phyloP scores from a whole-genome alignment of 2,888 invertebrate species.

The Brachylomia viminalis region DNA sequence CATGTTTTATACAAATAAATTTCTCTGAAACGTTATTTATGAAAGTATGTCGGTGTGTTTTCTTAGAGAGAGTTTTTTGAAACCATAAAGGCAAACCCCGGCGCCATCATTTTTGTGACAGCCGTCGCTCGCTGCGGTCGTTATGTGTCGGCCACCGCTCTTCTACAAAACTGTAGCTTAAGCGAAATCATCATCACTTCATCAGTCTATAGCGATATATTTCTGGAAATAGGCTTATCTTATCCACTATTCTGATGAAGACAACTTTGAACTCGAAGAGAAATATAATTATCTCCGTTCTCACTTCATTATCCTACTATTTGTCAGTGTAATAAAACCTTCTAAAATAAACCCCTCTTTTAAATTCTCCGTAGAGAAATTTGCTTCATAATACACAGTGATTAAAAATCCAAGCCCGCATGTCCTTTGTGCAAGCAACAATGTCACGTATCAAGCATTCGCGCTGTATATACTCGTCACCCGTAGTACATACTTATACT shows the following conservation, averaged over 20 bases:
- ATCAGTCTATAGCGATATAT: background rate
- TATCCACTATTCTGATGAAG: background rate
- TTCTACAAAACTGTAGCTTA: background rate
- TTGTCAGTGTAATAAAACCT: background rate
- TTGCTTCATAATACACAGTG: slow-evolving; percentile 36
- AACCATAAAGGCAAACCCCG: background rate
- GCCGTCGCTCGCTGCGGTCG: background rate
- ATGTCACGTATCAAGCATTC: slow-evolving; percentile 41
- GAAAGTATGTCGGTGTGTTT: background rate
- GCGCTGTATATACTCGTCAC: slow-evolving; percentile 31
- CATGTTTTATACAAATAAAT: too few species aligned
- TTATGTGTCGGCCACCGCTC: background rate
- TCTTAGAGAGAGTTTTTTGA: background rate
- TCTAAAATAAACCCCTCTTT: slow-evolving; percentile 8
- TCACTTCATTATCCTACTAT: background rate
- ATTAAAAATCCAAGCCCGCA: slow-evolving; percentile 59
- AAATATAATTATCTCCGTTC: background rate
- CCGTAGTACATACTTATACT: background rate
- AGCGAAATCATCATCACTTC: background rate
- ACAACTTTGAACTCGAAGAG: background rate
- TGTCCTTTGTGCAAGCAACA: slow-evolving; percentile 56
- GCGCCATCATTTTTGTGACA: background rate
- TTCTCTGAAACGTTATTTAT: background rate
- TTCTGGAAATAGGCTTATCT: background rate
- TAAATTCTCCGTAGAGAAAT: slow-evolving; percentile 19